Base-by-base conservation (phyloP, 2,888 invertebrate genomes). In the Chloromyia formosa region DNA sequence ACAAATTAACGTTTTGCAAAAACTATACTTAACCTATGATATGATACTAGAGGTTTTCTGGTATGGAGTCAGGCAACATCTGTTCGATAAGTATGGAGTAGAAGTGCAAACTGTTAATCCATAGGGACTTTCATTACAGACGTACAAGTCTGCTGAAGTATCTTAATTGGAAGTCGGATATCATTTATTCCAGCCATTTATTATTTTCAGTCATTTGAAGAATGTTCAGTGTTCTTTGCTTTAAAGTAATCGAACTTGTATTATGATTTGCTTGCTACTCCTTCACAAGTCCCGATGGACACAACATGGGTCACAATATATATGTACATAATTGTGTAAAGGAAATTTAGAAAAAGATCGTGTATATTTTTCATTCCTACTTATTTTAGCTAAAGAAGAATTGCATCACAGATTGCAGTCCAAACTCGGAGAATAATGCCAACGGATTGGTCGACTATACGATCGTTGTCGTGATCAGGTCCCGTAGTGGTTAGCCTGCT, bases 1-100 rank as follows among this genome's bases (percentile, higher is more conserved):
- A 56, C 56, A 56, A 56, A 56, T 56, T 56, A 56, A 20, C 10
- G 56, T 56, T n/a, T 18, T 56, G 56, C 16, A 56, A 10, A 16
- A 56, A 56, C 56, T 56, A 56, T 56, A 35, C 27, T 20, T 20
- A 16, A 56, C 1, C 18, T 20, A 56, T 5, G 20, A 56, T 20
- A 56, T 53, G n/a, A 53, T 16, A 16, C 14, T 53, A 56, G 14
- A 20, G 14, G 56, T 20, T 56, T 18, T 56, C 10, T 7, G 16
- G 5, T 18, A 20, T 10, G 2, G 20, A 20, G 14, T 16, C 27
- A 7, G 7, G 49, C 2, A 49, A 49, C 49, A 49, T 49, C 49
- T 49, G 49, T n/a, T 49, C 3, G 10, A 49, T 49, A 49, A n/a
- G 49, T 49, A 49, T 12, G 10, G 5, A n/a, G 10, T 3, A 7